Conservation (phyloP, 2,797 vertebrate genomes). For the Rhinophrynus dorsalis region DNA sequence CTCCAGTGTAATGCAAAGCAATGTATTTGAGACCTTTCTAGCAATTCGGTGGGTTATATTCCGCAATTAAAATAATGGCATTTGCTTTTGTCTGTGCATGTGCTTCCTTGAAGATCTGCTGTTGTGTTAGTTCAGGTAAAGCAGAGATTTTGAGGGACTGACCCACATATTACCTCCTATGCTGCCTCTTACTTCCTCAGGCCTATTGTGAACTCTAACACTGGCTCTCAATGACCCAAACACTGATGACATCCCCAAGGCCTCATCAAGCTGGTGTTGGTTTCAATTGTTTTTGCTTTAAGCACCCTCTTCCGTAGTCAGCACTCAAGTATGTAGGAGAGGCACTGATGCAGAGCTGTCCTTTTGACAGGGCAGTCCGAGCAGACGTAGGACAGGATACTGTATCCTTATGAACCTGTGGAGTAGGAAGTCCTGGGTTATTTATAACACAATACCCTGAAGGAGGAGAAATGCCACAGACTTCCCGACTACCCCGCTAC, state of each 20-base stretch:
- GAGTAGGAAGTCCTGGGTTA: slow-evolving; percentile 43
- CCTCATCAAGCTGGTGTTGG: neutral
- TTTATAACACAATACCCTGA: slow-evolving; percentile 49
- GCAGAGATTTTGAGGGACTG: neutral
- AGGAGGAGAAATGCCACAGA: slow-evolving; percentile 48
- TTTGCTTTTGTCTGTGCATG: no score
- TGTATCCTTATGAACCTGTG: slow-evolving; percentile 47
- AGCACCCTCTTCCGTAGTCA: slow-evolving; percentile 10
- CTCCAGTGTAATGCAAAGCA: no score
- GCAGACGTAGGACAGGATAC: slow-evolving; percentile 39
- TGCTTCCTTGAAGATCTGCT: no score
- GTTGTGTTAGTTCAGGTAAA: no score
- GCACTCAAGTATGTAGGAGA: neutral
- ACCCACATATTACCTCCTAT: neutral
- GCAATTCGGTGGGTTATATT: no score
- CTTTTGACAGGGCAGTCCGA: slow-evolving; percentile 17
- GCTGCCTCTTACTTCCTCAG: neutral
- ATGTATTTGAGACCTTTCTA: no score
- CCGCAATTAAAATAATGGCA: no score
- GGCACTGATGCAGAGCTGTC: slow-evolving; percentile 18
- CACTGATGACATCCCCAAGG: neutral
- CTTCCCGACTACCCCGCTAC: slow-evolving; percentile 48
- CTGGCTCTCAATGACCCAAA: neutral
- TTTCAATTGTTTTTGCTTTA: neutral
- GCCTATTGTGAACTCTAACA: neutral